These are phyloP conservation scores for Drosophila lutescens DNA, from an alignment of 2,888 invertebrate genomes.

Conservation along the genomic window DNA sequence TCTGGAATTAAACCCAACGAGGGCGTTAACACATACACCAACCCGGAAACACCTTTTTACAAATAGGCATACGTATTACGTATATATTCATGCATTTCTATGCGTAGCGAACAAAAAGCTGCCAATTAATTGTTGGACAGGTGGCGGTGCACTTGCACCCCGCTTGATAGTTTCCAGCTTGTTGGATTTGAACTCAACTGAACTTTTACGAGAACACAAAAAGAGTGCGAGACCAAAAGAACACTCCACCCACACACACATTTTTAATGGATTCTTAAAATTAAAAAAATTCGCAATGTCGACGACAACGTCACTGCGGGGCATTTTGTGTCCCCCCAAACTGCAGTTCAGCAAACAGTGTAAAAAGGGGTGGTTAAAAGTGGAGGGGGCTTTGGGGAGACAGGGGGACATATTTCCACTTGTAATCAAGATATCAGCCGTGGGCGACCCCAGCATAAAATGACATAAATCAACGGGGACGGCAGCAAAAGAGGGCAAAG, in stretches of 20 bases:
- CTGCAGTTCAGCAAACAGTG: conserved; percentile 22
- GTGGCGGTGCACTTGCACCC: conserved; percentile 50
- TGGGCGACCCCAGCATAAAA: conserved; percentile 60
- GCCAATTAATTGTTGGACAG: conserved; percentile 71
- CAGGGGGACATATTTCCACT: conserved; percentile 62
- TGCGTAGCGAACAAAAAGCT: conserved; percentile 28
- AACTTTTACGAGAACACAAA: conserved; percentile 66
- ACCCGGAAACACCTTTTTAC: conserved; percentile 22
- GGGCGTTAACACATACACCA: conserved; percentile 18
- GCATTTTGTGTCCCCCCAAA: conserved; percentile 50
- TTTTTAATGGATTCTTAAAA: conserved; percentile 69
- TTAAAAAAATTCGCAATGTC: conserved; percentile 63
- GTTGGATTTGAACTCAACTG: conserved; percentile 77
- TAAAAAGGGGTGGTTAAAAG: not conserved
- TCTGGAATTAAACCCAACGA: conserved; percentile 3
- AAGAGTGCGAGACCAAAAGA: conserved; percentile 31
- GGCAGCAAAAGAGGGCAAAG: conserved; percentile 14
- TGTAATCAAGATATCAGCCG: conserved; percentile 72
- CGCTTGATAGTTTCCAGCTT: conserved; percentile 73
- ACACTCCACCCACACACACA: conserved; percentile 15
- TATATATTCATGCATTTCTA: conserved; percentile 22
- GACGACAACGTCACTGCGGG: conserved; percentile 56
- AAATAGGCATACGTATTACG: not conserved
- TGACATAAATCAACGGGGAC: conserved; percentile 55
- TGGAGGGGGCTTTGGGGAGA: not conserved